Evolutionary conservation across 2,797 vertebrate genomes (phyloP).

Genomic region (Notolabrus celidotus): DNA sequence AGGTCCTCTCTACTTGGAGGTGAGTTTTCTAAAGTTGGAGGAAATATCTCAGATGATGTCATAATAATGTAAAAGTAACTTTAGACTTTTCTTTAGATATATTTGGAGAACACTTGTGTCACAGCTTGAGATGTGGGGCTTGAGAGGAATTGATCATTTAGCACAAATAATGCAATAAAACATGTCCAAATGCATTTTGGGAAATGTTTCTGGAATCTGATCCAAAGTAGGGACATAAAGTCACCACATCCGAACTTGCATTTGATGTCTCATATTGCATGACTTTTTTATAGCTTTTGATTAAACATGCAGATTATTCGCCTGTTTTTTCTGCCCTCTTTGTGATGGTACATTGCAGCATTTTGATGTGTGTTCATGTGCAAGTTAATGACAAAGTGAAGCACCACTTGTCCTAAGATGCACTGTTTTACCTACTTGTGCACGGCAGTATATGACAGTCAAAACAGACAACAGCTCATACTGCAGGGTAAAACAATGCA

Average conservation of each 20-base stretch:
- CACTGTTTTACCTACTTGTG: background rate
- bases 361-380: too few relatives aligned
- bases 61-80: background rate
- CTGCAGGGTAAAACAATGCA: background rate
- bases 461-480: background rate
- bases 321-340: too few relatives aligned
- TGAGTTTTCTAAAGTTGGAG: background rate
- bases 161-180: background rate
- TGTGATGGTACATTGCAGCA: too few relatives aligned
- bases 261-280: too few relatives aligned
- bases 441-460: background rate
- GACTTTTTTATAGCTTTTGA: too few relatives aligned
- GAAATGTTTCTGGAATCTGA: conserved; percentile 4
- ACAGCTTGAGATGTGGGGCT: background rate
- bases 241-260: background rate
- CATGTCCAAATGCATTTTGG: background rate
- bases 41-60: background rate
- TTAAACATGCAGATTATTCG: too few relatives aligned
- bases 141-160: background rate
- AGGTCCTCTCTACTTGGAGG: background rate
- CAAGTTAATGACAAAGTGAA: too few relatives aligned
- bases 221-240: background rate
- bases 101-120: too few relatives aligned
- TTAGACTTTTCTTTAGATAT: too few relatives aligned
- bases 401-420: background rate